Percentiles rank a stretch among this genome's conserved stretches.
Conservation (phyloP, 2,888 invertebrate species). For the Frankliniella intonsa region DNA sequence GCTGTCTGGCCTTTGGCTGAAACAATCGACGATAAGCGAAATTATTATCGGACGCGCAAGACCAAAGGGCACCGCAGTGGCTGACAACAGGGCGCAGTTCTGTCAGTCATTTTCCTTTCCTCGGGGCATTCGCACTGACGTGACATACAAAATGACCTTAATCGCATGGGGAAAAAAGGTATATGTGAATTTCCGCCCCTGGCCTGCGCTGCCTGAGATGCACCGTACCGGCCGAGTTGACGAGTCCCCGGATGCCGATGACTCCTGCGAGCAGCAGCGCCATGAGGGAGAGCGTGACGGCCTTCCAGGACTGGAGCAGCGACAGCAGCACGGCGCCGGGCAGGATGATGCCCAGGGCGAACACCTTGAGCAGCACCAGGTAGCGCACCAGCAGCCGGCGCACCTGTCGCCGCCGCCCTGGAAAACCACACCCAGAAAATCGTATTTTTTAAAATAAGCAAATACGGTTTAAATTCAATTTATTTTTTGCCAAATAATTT, state of each 20-base stretch:
- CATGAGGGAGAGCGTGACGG: slow-evolving; percentile 51
- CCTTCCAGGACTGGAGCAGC: slow-evolving; percentile 60
- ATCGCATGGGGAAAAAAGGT: no score
- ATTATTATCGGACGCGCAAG: not conserved
- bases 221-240: slow-evolving; percentile 27
- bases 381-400: slow-evolving; percentile 53
- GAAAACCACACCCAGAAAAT: slow-evolving; percentile 30
- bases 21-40: not conserved
- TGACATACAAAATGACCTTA: no score
- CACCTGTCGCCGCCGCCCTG: slow-evolving; percentile 51
- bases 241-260: slow-evolving; percentile 52
- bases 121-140: no score
- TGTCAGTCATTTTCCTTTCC: no score
- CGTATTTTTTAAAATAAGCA: no score
- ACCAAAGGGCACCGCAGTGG: no score
- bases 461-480: no score
- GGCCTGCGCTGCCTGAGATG: not conserved
- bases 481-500: no score
- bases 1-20: slow-evolving; percentile 11
- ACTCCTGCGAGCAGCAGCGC: slow-evolving; percentile 58
- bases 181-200: no score
- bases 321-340: slow-evolving; percentile 64
- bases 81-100: no score
- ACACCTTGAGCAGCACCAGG: slow-evolving; percentile 58
- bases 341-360: slow-evolving; percentile 59